These are phyloP conservation scores for Slavum lentiscoides DNA, from an alignment of 2,888 invertebrate genomes.

Conservation along the genomic window DNA sequence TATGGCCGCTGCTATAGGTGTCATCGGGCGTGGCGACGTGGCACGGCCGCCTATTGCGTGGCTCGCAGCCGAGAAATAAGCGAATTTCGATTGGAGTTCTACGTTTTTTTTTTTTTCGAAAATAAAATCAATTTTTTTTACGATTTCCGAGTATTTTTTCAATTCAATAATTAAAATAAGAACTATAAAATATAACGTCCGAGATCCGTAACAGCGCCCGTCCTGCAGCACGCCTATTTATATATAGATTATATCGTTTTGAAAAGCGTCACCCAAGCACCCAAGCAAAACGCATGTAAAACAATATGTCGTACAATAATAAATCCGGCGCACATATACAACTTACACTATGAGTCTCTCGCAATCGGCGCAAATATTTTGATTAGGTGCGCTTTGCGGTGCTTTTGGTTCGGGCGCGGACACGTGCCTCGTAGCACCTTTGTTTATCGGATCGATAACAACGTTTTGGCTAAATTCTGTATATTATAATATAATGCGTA, in stretches of 20 bases:
- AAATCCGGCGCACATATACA: slow-evolving; percentile 49
- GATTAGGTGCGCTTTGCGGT: slow-evolving; percentile 71
- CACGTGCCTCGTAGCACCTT: slow-evolving; percentile 72
- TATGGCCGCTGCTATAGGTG: slow-evolving; percentile 62
- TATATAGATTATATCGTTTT: neutral
- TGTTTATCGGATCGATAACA: slow-evolving; percentile 55
- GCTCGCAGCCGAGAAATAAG: slow-evolving; percentile 74
- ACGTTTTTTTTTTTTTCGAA: slow-evolving; percentile 3
- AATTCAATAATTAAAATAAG: neutral
- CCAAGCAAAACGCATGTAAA: slow-evolving; percentile 23
- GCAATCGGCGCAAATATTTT: slow-evolving; percentile 95
- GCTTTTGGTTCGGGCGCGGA: slow-evolving; percentile 71
- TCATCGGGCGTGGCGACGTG: slow-evolving; percentile 66
- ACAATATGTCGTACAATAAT: neutral
- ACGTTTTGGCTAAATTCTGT: slow-evolving; percentile 43
- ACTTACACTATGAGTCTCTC: slow-evolving; percentile 97
- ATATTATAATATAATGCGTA: neutral
- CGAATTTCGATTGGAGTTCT: slow-evolving; percentile 58
- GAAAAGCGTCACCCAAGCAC: slow-evolving; percentile 42
- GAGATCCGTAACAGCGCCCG: neutral
- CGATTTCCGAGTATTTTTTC: no score
- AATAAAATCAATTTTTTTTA: slow-evolving; percentile 30
- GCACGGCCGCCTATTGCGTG: slow-evolving; percentile 73
- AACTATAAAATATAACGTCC: neutral
- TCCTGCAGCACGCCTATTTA: no score